A percentile compares a stretch with the other conserved stretches of the same genome.
Evolutionary conservation across 2,797 vertebrate species (phyloP).

Genomic region (Podargus strigoides): DNA sequence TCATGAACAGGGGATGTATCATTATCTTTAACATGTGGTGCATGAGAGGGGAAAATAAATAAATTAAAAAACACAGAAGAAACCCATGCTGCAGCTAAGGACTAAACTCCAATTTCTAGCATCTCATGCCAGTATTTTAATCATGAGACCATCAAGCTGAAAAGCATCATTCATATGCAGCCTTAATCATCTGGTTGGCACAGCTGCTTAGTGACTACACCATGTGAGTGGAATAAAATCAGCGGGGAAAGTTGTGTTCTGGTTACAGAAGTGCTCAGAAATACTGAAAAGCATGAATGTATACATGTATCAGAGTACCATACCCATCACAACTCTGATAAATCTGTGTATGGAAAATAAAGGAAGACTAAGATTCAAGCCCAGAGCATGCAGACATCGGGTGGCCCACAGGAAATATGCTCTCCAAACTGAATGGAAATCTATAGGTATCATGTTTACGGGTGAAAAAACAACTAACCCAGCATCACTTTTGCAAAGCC

Average conservation of each 20-base stretch:
- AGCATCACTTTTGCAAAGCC: not conserved
- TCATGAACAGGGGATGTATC: not conserved
- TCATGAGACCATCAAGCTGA: not conserved
- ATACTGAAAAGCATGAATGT: not conserved
- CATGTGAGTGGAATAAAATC: not conserved
- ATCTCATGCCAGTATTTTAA: not conserved
- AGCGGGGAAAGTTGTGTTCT: not conserved
- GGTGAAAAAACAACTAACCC: not conserved
- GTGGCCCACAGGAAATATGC: not conserved
- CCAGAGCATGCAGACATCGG: not conserved
- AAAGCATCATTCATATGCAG: not conserved
- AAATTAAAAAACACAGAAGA: not conserved
- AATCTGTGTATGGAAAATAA: not conserved
- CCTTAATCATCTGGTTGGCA: not conserved
- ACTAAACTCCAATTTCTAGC: not conserved
- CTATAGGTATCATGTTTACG: not conserved
- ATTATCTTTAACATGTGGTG: not conserved
- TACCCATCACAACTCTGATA: not conserved
- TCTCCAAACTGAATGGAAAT: not conserved
- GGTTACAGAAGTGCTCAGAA: not conserved
- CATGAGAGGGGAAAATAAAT: not conserved
- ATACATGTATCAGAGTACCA: not conserved
- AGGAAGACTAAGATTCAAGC: not conserved
- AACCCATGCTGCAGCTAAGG: not conserved
- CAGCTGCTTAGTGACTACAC: not conserved